Conservation (phyloP, 2,888 invertebrate genomes). For the Oxyteleia sp. region DNA sequence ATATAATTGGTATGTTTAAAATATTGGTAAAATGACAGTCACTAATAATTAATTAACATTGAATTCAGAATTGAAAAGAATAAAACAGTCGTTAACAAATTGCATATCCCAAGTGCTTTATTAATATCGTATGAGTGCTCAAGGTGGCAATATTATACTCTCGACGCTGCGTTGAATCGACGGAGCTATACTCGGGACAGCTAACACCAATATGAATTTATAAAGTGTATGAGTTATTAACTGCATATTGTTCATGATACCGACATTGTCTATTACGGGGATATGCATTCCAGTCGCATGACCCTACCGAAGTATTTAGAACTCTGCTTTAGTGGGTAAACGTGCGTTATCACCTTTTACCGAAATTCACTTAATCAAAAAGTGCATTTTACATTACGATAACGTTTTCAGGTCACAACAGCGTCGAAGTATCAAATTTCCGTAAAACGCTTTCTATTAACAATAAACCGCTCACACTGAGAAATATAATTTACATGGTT, state of each 20-base stretch:
- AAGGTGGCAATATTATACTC: slow-evolving; percentile 36
- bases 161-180: slow-evolving; percentile 18
- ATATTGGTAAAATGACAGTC: not conserved
- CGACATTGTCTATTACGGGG: slow-evolving; percentile 48
- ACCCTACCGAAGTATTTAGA: slow-evolving; percentile 52
- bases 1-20: too few species aligned
- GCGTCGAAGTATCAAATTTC: not conserved
- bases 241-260: slow-evolving; percentile 52
- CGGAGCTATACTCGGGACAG: slow-evolving; percentile 29
- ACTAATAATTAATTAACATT: too few species aligned
- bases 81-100: slow-evolving; percentile 1
- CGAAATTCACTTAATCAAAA: slow-evolving; percentile 50
- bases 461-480: too few species aligned
- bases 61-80: not conserved
- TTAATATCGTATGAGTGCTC: slow-evolving; percentile 16
- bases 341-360: slow-evolving; percentile 34
- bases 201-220: slow-evolving; percentile 57
- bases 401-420: slow-evolving; percentile 27
- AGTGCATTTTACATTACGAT: slow-evolving; percentile 33
- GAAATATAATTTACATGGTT: too few species aligned
- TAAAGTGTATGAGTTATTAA: slow-evolving; percentile 61
- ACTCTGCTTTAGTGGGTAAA: slow-evolving; percentile 42
- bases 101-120: not conserved
- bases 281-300: slow-evolving; percentile 47
- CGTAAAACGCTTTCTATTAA: too few species aligned